These are phyloP conservation scores for Meriones psammophilus DNA, from an alignment of 2,797 vertebrate genomes.

Conservation along the genomic window DNA sequence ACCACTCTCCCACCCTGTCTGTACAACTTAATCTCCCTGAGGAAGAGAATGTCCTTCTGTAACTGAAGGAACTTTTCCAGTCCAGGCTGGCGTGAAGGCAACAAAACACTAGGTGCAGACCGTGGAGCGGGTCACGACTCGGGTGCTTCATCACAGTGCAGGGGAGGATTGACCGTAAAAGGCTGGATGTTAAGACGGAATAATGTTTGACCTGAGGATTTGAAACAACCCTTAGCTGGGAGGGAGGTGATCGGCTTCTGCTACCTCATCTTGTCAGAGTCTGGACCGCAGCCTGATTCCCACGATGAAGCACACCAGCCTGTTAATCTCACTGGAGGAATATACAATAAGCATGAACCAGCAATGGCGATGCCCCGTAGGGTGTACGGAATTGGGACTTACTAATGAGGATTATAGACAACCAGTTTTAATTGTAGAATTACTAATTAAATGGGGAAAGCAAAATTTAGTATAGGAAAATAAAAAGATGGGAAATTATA, in stretches of 20 bases:
- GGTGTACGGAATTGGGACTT: neutral
- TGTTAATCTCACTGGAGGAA: neutral
- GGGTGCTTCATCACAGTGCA: neutral
- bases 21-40: neutral
- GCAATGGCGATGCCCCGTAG: neutral
- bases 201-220: neutral
- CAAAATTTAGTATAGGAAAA: neutral
- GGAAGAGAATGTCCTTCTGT: neutral
- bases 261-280: neutral
- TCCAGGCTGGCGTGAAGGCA: neutral
- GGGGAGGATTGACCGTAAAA: neutral
- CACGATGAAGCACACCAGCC: neutral
- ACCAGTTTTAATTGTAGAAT: neutral
- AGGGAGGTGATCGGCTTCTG: neutral
- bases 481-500: neutral
- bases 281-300: neutral
- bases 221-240: neutral
- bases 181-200: neutral
- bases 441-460: neutral
- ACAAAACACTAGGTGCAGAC: neutral
- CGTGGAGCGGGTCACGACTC: too few species aligned
- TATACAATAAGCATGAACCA: neutral
- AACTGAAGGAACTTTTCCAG: neutral
- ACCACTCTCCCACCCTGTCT: neutral
- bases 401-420: neutral